Evolutionary conservation across 2,797 vertebrate species (phyloP).

Genomic region (Syndactyla subalaris): DNA sequence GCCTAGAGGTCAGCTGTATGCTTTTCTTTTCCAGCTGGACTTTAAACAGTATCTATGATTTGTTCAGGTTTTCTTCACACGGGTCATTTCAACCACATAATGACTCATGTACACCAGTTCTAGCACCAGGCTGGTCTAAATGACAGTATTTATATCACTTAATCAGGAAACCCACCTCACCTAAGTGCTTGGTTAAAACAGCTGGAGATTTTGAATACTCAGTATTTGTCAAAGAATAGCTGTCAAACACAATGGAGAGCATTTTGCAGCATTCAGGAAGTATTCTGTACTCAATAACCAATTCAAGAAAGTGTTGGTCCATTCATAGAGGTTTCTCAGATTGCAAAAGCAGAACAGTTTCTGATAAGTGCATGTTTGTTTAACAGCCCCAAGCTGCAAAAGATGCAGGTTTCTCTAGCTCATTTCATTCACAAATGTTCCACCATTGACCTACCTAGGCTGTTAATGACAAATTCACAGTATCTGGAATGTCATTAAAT

Average conservation of each 20-base stretch:
- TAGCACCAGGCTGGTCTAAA: not conserved
- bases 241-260: not conserved
- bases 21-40: not conserved
- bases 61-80: not conserved
- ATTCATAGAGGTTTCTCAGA: not conserved
- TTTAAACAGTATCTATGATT: not conserved
- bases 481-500: not conserved
- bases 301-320: not conserved
- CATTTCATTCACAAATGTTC: conserved; percentile 13
- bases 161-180: conserved; percentile 22
- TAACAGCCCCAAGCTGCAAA: not conserved
- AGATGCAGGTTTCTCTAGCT: not conserved
- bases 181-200: conserved; percentile 2
- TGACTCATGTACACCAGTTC: not conserved
- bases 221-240: not conserved
- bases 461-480: conserved; percentile 6
- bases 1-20: not conserved
- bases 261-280: not conserved
- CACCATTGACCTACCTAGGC: not conserved
- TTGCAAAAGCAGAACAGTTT: not conserved
- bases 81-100: not conserved
- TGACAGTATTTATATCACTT: conserved; percentile 17
- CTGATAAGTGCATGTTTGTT: not conserved
- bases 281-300: not conserved
- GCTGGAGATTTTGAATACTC: not conserved